A percentile compares a stretch with the other conserved stretches of the same genome.
These are phyloP conservation scores for Perodicticus potto DNA, from an alignment of 2,797 vertebrate species.

Conservation along the genomic window DNA sequence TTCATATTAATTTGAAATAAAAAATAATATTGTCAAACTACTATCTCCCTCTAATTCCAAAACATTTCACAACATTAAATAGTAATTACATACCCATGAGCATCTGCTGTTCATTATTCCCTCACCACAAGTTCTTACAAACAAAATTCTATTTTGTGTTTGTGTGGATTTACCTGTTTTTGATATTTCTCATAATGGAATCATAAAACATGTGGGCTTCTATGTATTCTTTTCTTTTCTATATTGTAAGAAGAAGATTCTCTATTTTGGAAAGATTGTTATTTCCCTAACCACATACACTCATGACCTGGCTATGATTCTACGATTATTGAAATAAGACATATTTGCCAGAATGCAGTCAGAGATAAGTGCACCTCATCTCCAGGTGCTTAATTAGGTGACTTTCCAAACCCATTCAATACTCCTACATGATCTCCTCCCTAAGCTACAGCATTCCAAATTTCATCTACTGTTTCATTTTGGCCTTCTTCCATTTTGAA, in stretches of 20 bases:
- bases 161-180: background rate
- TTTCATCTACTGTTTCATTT: slow-evolving; percentile 41
- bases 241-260: background rate
- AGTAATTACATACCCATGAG: background rate
- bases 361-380: slow-evolving; percentile 34
- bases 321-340: slow-evolving; percentile 67
- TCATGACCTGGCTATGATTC: slow-evolving; percentile 38
- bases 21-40: background rate
- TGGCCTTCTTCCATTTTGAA: slow-evolving; percentile 54
- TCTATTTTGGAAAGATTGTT: slow-evolving; percentile 39
- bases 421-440: slow-evolving; percentile 37
- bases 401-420: slow-evolving; percentile 53
- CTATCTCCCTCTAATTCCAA: background rate
- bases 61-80: background rate
- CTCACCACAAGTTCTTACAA: background rate
- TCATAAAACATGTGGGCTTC: background rate
- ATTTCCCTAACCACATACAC: slow-evolving; percentile 14
- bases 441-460: slow-evolving; percentile 42
- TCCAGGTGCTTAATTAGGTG: slow-evolving; percentile 74
- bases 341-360: slow-evolving; percentile 45
- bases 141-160: background rate
- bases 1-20: no score
- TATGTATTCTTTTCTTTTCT: slow-evolving; percentile 24
- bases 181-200: slow-evolving; percentile 34
- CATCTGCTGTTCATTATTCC: background rate